phyloP scores from a whole-genome alignment of 1,140 invertebrate species.

The Meloidogyne floridensis region DNA sequence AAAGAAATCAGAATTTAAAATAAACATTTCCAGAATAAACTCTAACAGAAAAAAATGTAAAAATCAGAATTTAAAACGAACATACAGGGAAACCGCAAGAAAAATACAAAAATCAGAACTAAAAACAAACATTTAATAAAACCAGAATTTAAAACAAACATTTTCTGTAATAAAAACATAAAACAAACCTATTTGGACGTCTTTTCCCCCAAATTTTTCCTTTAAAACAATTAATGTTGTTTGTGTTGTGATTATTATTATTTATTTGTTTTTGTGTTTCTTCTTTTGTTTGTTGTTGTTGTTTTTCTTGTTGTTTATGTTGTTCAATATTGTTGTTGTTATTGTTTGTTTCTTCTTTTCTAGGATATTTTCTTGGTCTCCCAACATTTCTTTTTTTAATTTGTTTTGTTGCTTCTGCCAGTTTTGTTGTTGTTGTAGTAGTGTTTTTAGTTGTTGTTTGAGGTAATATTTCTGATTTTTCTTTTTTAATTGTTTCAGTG shows the following conservation, averaged over 20 bases:
- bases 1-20: too few species aligned
- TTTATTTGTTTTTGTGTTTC: neutral
- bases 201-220: neutral
- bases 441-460: neutral
- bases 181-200: neutral
- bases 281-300: neutral
- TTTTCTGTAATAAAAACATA: neutral
- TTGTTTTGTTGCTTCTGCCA: neutral
- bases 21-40: too few species aligned
- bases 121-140: too few species aligned
- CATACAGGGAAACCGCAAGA: neutral
- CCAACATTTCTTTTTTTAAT: slow-evolving; percentile 21
- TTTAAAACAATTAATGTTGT: slow-evolving; percentile 6
- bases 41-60: too few species aligned
- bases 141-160: neutral
- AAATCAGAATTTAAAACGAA: too few species aligned
- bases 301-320: neutral
- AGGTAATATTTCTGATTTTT: slow-evolving; percentile 1
- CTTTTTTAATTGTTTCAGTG: neutral
- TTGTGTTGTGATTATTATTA: neutral
- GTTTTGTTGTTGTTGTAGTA: neutral
- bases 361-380: slow-evolving; percentile 3
- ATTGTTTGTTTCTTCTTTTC: neutral
- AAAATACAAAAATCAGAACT: neutral
- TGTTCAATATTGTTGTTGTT: too few species aligned